Evolutionary conservation across 2,888 invertebrate genomes (phyloP), one percentile per base, ranked within the genome.

Genomic region (Tachystola acroxantha): DNA sequence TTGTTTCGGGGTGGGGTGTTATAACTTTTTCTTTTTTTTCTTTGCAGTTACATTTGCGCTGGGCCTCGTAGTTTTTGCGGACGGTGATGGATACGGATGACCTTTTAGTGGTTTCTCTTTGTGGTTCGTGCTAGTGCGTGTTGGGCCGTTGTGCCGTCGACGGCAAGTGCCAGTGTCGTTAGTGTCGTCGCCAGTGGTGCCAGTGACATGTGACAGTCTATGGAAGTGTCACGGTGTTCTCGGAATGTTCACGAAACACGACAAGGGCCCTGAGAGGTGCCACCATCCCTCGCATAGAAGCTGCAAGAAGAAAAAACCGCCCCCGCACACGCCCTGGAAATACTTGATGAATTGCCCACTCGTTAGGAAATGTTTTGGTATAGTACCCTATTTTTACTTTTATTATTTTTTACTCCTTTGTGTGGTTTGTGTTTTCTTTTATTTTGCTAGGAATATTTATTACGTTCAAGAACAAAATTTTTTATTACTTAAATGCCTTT

Each of bases 291-390:
- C 79, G 37, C 78, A 78, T 67, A 84, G 81, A 64, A 77, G 80
- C 62, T 71, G 75, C 63, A 85, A 81, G 74, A 86, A 80, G 81
- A 88, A 86, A 79, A 87, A 88, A 66, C 76, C 73, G 43, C 75
- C 82, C 46, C 78, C 81, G 47, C 85, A 86, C 60, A 85, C 88
- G 56, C 87, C 88, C 68, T 87, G 87, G 88, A 87, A 88, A 68
- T 87, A 87, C 85, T 88, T 88, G 86, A 88, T 88, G 87, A 87
- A 85, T 88, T 88, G 88, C 82, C 87, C 87, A 84, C 87, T 88
- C 72, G 85, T 88, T 86, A 88, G 87, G 63, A 88, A 88, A 88
- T 88, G 88, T 76, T 88, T 88, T 74, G 88, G 88, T 88, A 88
- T 58, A 69, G 78, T 86, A 84, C 79, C 76, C 62, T 63, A 63